Conservation (phyloP, 2,888 invertebrate species). For the Agelastica alni region DNA sequence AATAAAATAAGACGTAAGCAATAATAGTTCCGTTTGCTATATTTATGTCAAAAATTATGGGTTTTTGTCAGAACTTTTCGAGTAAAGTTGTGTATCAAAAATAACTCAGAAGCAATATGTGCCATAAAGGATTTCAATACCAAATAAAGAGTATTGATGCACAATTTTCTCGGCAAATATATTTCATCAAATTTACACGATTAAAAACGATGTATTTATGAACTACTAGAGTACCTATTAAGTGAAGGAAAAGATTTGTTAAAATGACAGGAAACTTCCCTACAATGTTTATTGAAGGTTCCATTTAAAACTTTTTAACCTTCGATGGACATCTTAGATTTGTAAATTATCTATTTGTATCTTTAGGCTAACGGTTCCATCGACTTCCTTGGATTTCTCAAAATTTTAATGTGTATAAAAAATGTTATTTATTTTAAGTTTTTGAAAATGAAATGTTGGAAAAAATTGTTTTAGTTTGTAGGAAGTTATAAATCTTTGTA, state of each 20-base stretch:
- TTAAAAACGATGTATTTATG: constrained; percentile 42
- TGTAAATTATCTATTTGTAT: constrained; percentile 56
- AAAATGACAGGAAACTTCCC: constrained; percentile 50
- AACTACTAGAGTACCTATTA: constrained; percentile 59
- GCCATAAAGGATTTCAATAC: constrained; percentile 42
- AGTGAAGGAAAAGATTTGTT: constrained; percentile 52
- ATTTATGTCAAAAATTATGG: constrained; percentile 11
- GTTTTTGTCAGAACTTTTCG: constrained; percentile 23
- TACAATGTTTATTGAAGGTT: constrained; percentile 38
- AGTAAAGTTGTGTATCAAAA: constrained; percentile 28
- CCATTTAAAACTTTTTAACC: constrained; percentile 24
- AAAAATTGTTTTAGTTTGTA: constrained; percentile 32
- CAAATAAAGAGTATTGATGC: constrained; percentile 33
- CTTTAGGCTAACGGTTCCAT: constrained; percentile 49
- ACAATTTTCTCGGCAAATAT: constrained; percentile 18
- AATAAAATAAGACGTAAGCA: not conserved
- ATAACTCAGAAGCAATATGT: constrained; percentile 34
- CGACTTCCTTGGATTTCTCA: constrained; percentile 12
- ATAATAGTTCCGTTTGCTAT: not conserved
- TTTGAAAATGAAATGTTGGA: constrained; percentile 22
- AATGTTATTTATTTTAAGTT: constrained; percentile 36
- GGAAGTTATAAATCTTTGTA: constrained; percentile 30
- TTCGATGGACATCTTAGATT: constrained; percentile 18
- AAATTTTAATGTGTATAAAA: constrained; percentile 40
- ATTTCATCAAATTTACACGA: constrained; percentile 36